A percentile compares a stretch with the other conserved stretches of the same genome.
Evolutionary conservation across 2,797 vertebrate species (phyloP).

Genomic region (Gymnothorax javanicus): DNA sequence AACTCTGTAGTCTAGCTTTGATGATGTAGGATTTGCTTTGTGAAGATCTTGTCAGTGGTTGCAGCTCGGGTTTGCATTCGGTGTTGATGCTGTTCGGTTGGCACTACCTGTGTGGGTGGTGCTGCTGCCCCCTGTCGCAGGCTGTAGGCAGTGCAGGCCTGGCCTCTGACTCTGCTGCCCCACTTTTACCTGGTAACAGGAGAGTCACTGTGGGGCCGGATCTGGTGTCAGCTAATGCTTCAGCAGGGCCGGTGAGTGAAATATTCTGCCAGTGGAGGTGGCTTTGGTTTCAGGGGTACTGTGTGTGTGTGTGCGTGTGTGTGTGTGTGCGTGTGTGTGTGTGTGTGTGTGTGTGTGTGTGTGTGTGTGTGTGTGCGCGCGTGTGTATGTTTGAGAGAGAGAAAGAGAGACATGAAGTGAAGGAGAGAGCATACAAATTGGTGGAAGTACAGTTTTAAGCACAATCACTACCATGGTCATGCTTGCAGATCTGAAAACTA

Average conservation of each 20-base stretch:
- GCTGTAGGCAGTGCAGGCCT: conserved; percentile 51
- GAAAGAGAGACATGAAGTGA: background rate
- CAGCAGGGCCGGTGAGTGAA: conserved; percentile 73
- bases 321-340: conserved; percentile 22
- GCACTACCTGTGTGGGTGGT: background rate
- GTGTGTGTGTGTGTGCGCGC: conserved; percentile 7
- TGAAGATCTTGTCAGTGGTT: background rate
- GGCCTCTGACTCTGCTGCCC: conserved; percentile 67
- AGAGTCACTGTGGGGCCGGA: conserved; percentile 72
- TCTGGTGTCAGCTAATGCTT: conserved; percentile 77
- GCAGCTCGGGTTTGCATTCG: background rate
- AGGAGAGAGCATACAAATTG: background rate
- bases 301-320: conserved; percentile 52
- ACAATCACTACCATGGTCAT: too few species aligned
- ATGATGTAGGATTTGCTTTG: background rate
- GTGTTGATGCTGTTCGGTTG: background rate
- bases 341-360: background rate
- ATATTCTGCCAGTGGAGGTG: conserved; percentile 72
- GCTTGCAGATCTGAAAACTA: too few species aligned
- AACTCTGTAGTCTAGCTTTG: background rate
- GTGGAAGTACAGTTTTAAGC: too few species aligned
- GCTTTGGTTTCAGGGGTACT: conserved; percentile 72
- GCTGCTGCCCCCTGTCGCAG: background rate
- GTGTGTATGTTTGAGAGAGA: background rate
- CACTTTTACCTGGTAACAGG: conserved; percentile 80